Evolutionary conservation across 2,113 vertebrate species (phyloP), one percentile per base, ranked within the genome.

Genomic region (Atrichornis clamosus): DNA sequence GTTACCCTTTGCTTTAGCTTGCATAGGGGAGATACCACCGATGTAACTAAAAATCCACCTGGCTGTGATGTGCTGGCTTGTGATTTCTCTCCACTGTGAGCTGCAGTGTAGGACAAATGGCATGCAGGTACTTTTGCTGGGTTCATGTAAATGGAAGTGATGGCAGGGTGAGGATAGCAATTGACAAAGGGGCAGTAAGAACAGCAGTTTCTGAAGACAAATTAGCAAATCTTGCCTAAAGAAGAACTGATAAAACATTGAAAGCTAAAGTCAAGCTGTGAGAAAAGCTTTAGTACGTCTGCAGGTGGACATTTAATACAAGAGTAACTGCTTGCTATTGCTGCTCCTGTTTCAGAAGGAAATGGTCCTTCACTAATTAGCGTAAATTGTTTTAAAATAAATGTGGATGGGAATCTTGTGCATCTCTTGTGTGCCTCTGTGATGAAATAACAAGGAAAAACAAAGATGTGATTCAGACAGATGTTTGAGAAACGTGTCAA

Each of bases 281-380:
- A 92, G 77, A 90, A 90, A 95, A 75, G 82, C 86, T 93, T 96
- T 84, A 89, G 92, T 63, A 89, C 93, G 35, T 94, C 96, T 96
- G 90, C 86, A 88, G 93, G 94, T 97, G 90, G 79, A 96, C 78
- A 30, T 83, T 93, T 91, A 96, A 83, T 72, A 75, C 41, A 74
- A 79, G 95, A 84, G n/a, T 68, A 93, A 87, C 67, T 74, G 73
- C 84, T 93, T 94, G 72, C 35, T 13, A 1, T 82, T 78, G 69
- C 75, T 79, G 62, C 79, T 94, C 39, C 62, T 94, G 82, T 93
- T 97, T 89, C 82, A 65, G 70, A 64, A 92, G 89, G 89, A 96
- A 97, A 96, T 94, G 82, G 67, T 86, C 94, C 94, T 95, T 95
- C 73, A 69, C 92, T 97, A 95, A 95, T 94, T 96, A 91, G 70